These are phyloP conservation scores for Palloptera scutellata DNA, from an alignment of 2,888 invertebrate genomes.

Conservation along the genomic window DNA sequence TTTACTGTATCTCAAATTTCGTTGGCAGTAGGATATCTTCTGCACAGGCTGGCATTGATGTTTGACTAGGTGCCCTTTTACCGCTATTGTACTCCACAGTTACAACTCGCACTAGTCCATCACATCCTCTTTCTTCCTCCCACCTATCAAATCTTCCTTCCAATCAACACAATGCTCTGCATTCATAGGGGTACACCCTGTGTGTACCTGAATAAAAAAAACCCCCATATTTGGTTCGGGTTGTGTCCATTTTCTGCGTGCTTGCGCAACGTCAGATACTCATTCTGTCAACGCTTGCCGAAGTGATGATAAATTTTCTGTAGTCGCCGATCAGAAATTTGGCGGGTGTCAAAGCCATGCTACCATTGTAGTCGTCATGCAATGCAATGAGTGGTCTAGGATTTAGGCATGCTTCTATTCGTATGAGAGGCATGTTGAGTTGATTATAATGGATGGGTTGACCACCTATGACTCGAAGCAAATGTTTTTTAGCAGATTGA, in stretches of 20 bases:
- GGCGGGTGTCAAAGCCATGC: constrained; percentile 28
- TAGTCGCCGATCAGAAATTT: constrained; percentile 28
- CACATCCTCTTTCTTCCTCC: no score
- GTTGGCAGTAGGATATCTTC: no score
- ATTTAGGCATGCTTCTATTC: constrained; percentile 7
- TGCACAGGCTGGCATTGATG: no score
- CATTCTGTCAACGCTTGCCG: not conserved
- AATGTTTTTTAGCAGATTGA: not conserved
- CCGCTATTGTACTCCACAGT: no score
- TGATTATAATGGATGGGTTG: not conserved
- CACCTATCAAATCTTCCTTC: no score
- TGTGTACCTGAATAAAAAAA: no score
- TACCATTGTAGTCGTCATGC: constrained; percentile 11
- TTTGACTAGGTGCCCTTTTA: no score
- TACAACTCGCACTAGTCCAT: no score
- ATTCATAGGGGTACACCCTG: no score
- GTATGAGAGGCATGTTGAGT: not conserved
- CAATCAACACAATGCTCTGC: no score
- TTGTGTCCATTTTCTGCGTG: constrained; percentile 21
- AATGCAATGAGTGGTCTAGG: constrained; percentile 18
- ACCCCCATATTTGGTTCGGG: constrained; percentile 24
- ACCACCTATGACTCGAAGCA: not conserved
- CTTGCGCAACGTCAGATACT: constrained; percentile 7
- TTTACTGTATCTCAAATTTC: no score
- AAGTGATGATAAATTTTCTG: constrained; percentile 17